Percentiles rank a stretch among this genome's conserved stretches.
phyloP scores from a whole-genome alignment of 2,113 vertebrate genomes.

The Accipiter virgatus region DNA sequence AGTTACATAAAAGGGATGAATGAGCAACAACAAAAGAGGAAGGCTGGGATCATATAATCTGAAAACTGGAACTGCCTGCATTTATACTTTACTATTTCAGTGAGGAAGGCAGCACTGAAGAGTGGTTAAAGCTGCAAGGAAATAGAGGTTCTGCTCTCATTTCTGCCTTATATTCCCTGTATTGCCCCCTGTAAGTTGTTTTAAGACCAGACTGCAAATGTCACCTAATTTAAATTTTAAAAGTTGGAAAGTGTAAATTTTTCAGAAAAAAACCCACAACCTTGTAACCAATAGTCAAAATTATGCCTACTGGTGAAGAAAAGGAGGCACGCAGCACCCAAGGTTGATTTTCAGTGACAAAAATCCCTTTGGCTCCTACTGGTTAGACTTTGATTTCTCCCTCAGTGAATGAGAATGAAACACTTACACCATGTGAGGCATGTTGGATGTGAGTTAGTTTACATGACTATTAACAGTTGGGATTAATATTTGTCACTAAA shows the following conservation, averaged over 20 bases:
- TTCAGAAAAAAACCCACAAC: background rate
- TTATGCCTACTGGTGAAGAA: background rate
- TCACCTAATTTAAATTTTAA: background rate
- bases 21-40: slow-evolving; percentile 43
- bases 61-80: background rate
- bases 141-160: background rate
- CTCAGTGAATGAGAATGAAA: background rate
- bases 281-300: background rate
- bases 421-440: background rate
- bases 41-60: background rate
- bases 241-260: background rate
- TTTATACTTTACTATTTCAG: background rate
- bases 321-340: background rate
- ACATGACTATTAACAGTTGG: background rate
- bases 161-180: background rate
- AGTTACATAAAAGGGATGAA: slow-evolving; percentile 55
- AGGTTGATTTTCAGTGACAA: background rate
- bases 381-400: background rate
- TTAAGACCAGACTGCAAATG: background rate
- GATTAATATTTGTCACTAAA: slow-evolving; percentile 12
- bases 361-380: background rate
- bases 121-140: background rate
- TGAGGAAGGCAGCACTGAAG: background rate
- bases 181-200: background rate
- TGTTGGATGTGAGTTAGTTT: background rate